A percentile compares a stretch with the other conserved stretches of the same genome.
These are phyloP conservation scores for Bos indicus DNA, from an alignment of 2,113 vertebrate genomes.

Conservation along the genomic window DNA sequence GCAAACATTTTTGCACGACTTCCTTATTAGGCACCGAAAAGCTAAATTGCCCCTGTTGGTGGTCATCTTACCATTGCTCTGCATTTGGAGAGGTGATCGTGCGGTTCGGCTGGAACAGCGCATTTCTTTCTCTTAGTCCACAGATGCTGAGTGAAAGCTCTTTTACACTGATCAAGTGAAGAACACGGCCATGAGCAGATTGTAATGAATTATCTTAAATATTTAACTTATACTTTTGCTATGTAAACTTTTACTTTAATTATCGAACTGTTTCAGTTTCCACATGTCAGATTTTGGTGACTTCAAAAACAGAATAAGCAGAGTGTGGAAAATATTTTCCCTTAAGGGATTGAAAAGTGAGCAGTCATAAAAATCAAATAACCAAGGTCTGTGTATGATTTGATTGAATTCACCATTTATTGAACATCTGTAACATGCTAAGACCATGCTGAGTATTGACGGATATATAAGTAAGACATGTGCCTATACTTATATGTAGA, in stretches of 20 bases:
- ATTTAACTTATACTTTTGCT: background rate
- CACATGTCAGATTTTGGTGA: background rate
- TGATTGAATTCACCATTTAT: background rate
- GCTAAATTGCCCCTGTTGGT: background rate
- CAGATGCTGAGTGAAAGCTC: background rate
- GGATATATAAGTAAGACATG: background rate
- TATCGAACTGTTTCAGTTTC: background rate
- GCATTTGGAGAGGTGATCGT: background rate
- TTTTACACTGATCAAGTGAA: background rate
- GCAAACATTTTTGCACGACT: background rate
- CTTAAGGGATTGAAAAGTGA: background rate
- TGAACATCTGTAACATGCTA: background rate
- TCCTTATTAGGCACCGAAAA: background rate
- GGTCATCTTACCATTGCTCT: background rate
- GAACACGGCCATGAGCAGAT: background rate
- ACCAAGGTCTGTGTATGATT: background rate
- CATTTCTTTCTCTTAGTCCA: background rate
- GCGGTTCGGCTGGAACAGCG: background rate
- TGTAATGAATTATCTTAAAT: background rate
- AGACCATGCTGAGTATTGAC: background rate
- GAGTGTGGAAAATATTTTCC: background rate
- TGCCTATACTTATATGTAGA: background rate
- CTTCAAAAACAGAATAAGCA: background rate
- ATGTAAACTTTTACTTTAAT: background rate
- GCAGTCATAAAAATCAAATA: background rate